Conservation (phyloP, 64 coral and sea anemone genomes). For the Acropora tenuis region DNA sequence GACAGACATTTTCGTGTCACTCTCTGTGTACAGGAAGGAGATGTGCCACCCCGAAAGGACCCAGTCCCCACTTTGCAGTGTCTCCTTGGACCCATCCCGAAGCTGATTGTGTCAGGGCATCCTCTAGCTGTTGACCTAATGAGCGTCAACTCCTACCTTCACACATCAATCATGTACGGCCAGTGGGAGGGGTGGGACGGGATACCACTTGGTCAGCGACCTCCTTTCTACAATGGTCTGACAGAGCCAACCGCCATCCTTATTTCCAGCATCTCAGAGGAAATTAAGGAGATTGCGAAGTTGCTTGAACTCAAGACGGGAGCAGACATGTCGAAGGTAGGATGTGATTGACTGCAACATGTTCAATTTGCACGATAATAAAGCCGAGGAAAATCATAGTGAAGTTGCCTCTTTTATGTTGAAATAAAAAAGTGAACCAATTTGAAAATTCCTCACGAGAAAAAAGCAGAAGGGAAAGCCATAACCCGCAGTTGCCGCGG, state of each 20-base stretch:
- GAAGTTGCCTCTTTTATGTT: too few species aligned
- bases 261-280: constrained; percentile 8
- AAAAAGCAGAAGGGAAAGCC: too few species aligned
- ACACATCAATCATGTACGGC: constrained; percentile 51
- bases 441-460: too few species aligned
- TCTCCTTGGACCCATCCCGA: constrained; percentile 31
- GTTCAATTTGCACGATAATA: too few species aligned
- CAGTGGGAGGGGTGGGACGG: constrained; percentile 72
- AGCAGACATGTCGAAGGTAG: background rate
- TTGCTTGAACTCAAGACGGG: constrained; percentile 2
- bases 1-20: too few species aligned
- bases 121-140: constrained; percentile 54
- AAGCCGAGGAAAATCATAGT: too few species aligned
- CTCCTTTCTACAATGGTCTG: constrained; percentile 63
- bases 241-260: constrained; percentile 43
- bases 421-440: too few species aligned
- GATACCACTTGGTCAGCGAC: constrained; percentile 50
- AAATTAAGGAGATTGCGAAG: constrained; percentile 50
- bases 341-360: background rate
- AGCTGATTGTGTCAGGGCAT: constrained; percentile 36
- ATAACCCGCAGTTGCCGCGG: too few species aligned
- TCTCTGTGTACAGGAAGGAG: background rate
- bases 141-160: constrained; percentile 54
- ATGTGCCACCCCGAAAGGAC: constrained; percentile 30
- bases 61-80: constrained; percentile 37